These are phyloP conservation scores for Lasius platythorax DNA, from an alignment of 2,888 invertebrate genomes.

Conservation along the genomic window DNA sequence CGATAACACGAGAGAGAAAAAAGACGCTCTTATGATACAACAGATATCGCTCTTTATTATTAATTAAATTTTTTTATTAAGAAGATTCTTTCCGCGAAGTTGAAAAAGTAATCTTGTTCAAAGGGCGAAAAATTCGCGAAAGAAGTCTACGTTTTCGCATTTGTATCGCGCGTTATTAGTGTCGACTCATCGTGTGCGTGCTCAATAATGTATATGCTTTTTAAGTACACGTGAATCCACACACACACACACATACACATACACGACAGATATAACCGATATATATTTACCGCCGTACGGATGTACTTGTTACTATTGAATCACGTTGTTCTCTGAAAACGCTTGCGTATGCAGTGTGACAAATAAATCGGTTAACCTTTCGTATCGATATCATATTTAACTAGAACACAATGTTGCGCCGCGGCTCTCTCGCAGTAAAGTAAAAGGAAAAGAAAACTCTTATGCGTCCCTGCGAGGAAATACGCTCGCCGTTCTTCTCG, in stretches of 20 bases:
- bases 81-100: neutral
- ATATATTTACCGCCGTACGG: neutral
- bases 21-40: neutral
- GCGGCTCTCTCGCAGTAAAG: neutral
- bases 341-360: neutral
- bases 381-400: constrained; percentile 13
- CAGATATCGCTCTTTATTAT: neutral
- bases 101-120: neutral
- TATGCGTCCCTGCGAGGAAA: neutral
- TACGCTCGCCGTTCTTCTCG: neutral
- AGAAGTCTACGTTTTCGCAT: neutral
- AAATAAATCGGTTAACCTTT: constrained; percentile 30
- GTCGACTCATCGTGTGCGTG: neutral
- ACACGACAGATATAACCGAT: neutral
- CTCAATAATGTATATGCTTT: neutral
- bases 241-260: neutral
- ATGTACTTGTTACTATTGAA: constrained; percentile 20
- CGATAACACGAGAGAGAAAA: neutral
- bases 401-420: constrained; percentile 18
- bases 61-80: neutral
- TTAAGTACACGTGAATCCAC: neutral
- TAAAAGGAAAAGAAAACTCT: neutral
- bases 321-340: neutral
- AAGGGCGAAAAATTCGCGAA: neutral
- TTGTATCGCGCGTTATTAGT: neutral